These are phyloP conservation scores for Lagenorhynchus albirostris DNA, from an alignment of 2,113 vertebrate genomes.

Conservation along the genomic window DNA sequence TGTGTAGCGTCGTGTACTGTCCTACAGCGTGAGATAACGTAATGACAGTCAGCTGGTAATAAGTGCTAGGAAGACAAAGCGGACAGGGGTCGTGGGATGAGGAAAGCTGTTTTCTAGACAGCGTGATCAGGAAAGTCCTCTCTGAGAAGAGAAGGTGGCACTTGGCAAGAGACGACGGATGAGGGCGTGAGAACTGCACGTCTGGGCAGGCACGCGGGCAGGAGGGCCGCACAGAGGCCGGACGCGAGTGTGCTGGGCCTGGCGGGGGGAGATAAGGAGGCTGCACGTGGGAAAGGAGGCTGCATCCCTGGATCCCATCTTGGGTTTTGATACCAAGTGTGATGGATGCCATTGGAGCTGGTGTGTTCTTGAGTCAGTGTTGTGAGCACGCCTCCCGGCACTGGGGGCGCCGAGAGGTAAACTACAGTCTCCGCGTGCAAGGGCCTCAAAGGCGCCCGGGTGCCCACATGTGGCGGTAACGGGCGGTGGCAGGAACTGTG, in stretches of 20 bases:
- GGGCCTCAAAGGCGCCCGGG: accelerated
- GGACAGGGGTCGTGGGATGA: background rate
- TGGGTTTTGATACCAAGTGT: background rate
- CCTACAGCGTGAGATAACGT: background rate
- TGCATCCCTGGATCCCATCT: background rate
- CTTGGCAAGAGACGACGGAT: background rate
- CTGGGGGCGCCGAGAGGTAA: accelerated
- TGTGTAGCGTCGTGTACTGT: background rate
- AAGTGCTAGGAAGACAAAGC: background rate
- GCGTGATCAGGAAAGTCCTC: too few relatives aligned
- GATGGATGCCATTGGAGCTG: too few relatives aligned
- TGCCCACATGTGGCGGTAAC: accelerated
- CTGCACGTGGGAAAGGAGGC: accelerated
- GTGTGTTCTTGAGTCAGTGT: background rate
- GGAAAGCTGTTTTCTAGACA: background rate
- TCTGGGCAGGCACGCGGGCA: background rate
- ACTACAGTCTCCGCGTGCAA: accelerated
- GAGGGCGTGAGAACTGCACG: background rate
- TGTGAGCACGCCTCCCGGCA: accelerated
- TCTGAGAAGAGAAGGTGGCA: background rate
- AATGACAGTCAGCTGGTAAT: background rate
- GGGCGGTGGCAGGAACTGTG: accelerated
- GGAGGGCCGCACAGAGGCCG: background rate
- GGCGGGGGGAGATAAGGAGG: background rate
- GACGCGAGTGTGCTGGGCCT: accelerated